phyloP scores from a whole-genome alignment of 2,113 vertebrate genomes.

The Plectropomus leopardus region DNA sequence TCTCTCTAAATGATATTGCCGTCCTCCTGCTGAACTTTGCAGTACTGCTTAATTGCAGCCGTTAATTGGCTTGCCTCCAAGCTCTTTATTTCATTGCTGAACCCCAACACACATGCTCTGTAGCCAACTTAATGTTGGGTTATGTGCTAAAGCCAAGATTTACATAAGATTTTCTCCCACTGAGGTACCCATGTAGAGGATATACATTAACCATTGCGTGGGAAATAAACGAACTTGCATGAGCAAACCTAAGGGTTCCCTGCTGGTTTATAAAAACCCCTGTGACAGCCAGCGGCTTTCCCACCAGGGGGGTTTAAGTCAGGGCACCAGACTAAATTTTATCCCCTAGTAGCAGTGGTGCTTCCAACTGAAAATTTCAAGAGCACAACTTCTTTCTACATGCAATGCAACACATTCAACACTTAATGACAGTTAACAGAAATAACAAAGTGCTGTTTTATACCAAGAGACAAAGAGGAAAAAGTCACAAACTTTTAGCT shows the following conservation, averaged over 20 bases:
- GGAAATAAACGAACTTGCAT: slow-evolving; percentile 24
- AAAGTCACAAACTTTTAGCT: too few relatives aligned
- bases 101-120: slow-evolving; percentile 34
- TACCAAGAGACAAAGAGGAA: too few relatives aligned
- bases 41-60: slow-evolving; percentile 73
- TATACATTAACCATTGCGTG: slow-evolving; percentile 6
- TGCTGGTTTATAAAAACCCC: slow-evolving; percentile 8
- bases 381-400: too few relatives aligned
- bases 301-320: slow-evolving; percentile 4
- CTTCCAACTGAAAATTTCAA: too few relatives aligned
- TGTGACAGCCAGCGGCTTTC: background rate
- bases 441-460: too few relatives aligned
- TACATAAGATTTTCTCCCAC: slow-evolving; percentile 33
- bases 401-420: too few relatives aligned
- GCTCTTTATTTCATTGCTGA: slow-evolving; percentile 65
- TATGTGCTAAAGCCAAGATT: slow-evolving; percentile 52
- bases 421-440: too few relatives aligned
- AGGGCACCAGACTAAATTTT: background rate
- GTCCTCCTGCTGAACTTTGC: slow-evolving; percentile 73
- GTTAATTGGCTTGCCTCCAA: slow-evolving; percentile 75
- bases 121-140: slow-evolving; percentile 32
- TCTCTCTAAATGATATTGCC: slow-evolving; percentile 74
- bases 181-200: slow-evolving; percentile 45
- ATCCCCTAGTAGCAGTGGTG: too few relatives aligned
- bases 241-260: slow-evolving; percentile 19